These are phyloP conservation scores for Allophyes oxyacanthae DNA, from an alignment of 2,888 invertebrate genomes.

Conservation along the genomic window DNA sequence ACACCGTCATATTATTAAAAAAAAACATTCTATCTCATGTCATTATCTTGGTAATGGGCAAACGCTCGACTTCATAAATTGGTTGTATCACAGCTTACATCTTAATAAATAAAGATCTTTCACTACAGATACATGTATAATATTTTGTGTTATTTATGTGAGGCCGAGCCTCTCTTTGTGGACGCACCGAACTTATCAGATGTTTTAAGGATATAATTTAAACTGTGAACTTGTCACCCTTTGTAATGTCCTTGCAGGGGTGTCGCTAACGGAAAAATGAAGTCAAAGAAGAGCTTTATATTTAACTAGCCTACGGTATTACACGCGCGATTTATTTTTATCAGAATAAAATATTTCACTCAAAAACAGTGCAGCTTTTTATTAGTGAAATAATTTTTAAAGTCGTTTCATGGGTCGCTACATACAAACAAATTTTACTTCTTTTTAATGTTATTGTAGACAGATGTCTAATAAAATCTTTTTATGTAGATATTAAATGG, in stretches of 20 bases:
- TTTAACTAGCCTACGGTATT: too few species aligned
- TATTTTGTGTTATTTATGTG: conserved; percentile 81
- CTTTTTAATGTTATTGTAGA: too few species aligned
- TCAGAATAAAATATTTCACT: too few species aligned
- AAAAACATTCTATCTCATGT: conserved; percentile 66
- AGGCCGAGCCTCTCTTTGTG: conserved; percentile 69
- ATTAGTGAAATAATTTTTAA: too few species aligned
- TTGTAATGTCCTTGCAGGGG: conserved; percentile 62
- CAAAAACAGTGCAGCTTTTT: too few species aligned
- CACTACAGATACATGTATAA: conserved; percentile 73
- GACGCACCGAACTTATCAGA: conserved; percentile 75
- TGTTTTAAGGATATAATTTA: conserved; percentile 77
- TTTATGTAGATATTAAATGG: too few species aligned
- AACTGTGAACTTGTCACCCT: conserved; percentile 77
- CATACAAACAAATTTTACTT: too few species aligned
- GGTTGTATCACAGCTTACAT: conserved; percentile 76
- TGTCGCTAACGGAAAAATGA: conserved; percentile 41
- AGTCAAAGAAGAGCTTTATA: background rate
- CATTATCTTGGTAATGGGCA: conserved; percentile 76
- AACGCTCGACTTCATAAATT: conserved; percentile 76
- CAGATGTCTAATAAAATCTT: too few species aligned
- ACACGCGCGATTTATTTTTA: too few species aligned
- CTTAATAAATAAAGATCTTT: conserved; percentile 85
- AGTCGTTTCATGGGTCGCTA: too few species aligned
- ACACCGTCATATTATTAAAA: conserved; percentile 52